Conservation (phyloP, 2,888 invertebrate genomes). For the Drosophila cyrtoloma region DNA sequence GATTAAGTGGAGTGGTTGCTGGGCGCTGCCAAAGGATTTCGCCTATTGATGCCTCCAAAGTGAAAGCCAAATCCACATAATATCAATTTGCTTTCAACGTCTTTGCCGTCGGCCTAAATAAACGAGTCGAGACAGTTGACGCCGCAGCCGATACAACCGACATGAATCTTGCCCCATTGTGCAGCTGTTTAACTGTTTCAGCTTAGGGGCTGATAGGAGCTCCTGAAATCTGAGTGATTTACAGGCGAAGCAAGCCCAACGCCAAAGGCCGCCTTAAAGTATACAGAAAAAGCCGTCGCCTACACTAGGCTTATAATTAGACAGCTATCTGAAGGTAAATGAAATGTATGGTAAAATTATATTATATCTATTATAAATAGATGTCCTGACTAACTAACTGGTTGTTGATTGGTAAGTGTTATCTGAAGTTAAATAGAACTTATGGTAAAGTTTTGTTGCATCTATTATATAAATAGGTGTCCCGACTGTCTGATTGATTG, state of each 20-base stretch:
- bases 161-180: slow-evolving; percentile 34
- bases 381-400: neutral
- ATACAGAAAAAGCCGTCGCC: neutral
- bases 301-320: neutral
- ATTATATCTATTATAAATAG: neutral
- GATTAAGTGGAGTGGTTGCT: slow-evolving; percentile 67
- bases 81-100: slow-evolving; percentile 83
- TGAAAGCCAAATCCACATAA: slow-evolving; percentile 82
- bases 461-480: neutral
- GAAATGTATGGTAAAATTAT: neutral
- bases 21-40: slow-evolving; percentile 71
- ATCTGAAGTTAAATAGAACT: neutral
- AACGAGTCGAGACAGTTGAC: slow-evolving; percentile 64
- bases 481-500: neutral
- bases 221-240: slow-evolving; percentile 55
- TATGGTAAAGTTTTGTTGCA: neutral
- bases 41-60: slow-evolving; percentile 78
- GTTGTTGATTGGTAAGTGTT: neutral
- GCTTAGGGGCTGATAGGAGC: neutral
- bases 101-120: slow-evolving; percentile 69
- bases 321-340: neutral
- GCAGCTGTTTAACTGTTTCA: slow-evolving; percentile 27
- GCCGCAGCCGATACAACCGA: slow-evolving; percentile 22
- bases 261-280: neutral
- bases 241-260: neutral